A percentile compares a stretch with the other conserved stretches of the same genome.
Conservation (phyloP, 2,888 invertebrate species). For the Rotaria socialis region DNA sequence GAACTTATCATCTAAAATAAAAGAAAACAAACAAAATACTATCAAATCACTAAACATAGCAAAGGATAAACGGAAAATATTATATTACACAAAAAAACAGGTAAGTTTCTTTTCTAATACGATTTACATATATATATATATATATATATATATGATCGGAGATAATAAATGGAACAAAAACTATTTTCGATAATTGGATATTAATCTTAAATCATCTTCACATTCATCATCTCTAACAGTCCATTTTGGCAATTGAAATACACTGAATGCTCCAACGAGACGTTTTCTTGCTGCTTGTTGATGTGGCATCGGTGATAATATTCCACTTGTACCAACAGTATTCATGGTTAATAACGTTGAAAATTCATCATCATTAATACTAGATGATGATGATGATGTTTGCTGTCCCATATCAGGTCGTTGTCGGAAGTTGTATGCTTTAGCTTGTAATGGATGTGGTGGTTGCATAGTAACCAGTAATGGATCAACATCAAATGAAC, state of each 20-base stretch:
- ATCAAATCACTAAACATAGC: conserved; percentile 19
- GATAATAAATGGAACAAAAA: neutral
- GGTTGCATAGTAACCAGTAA: conserved; percentile 19
- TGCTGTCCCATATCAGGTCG: neutral
- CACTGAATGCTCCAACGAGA: neutral
- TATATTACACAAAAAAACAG: neutral
- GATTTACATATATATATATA: no score
- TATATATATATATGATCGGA: neutral
- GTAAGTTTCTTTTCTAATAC: neutral
- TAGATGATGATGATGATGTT: neutral
- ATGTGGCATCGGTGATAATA: neutral
- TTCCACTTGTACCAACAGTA: neutral
- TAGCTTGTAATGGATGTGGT: conserved; percentile 7
- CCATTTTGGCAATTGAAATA: conserved; percentile 8
- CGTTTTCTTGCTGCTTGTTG: conserved; percentile 9
- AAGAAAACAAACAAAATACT: conserved; percentile 2
- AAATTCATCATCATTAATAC: neutral
- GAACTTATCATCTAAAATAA: neutral
- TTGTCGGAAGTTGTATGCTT: conserved; percentile 4
- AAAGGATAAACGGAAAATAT: neutral
- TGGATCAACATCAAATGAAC: conserved; percentile 4
- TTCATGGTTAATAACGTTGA: neutral
- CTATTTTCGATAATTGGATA: neutral
- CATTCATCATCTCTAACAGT: neutral
- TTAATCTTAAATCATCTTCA: conserved; percentile 26